Evolutionary conservation across 2,888 invertebrate genomes (phyloP).

Genomic region (Amphimallon solstitiale): DNA sequence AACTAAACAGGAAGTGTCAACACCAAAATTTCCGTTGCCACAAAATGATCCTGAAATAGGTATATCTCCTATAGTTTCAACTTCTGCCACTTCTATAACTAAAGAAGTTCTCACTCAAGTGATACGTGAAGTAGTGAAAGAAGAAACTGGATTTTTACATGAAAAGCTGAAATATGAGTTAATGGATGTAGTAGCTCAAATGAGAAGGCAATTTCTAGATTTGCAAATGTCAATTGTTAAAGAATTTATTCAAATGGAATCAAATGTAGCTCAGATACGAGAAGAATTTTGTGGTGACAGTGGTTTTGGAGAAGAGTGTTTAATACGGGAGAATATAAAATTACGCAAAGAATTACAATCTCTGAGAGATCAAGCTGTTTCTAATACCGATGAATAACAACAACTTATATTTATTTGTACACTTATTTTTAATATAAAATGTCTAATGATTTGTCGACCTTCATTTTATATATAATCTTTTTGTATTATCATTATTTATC

Average conservation of each 20-base stretch:
- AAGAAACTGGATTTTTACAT: constrained; percentile 39
- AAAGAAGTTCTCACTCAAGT: not conserved
- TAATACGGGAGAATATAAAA: constrained; percentile 66
- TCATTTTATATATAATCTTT: constrained; percentile 2
- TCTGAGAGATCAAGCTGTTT: constrained; percentile 56
- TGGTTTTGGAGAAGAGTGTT: constrained; percentile 61
- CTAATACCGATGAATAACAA: constrained; percentile 25
- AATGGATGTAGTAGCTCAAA: constrained; percentile 49
- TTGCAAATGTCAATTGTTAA: constrained; percentile 56
- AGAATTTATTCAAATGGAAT: constrained; percentile 56
- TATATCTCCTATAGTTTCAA: constrained; percentile 20
- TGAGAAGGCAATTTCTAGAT: constrained; percentile 53
- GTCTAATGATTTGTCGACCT: not conserved
- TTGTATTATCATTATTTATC: not conserved
- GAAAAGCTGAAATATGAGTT: constrained; percentile 51
- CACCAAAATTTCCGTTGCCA: constrained; percentile 29
- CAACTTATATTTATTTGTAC: constrained; percentile 1
- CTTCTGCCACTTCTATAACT: not conserved
- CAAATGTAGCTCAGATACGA: constrained; percentile 48
- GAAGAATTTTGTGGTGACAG: constrained; percentile 51
- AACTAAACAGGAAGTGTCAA: constrained; percentile 26
- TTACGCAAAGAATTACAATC: constrained; percentile 65
- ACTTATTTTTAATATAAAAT: constrained; percentile 20
- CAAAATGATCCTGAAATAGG: not conserved
- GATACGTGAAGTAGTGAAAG: not conserved